phyloP scores from a whole-genome alignment of 1,140 invertebrate genomes.

The Leguminivora glycinivorella region DNA sequence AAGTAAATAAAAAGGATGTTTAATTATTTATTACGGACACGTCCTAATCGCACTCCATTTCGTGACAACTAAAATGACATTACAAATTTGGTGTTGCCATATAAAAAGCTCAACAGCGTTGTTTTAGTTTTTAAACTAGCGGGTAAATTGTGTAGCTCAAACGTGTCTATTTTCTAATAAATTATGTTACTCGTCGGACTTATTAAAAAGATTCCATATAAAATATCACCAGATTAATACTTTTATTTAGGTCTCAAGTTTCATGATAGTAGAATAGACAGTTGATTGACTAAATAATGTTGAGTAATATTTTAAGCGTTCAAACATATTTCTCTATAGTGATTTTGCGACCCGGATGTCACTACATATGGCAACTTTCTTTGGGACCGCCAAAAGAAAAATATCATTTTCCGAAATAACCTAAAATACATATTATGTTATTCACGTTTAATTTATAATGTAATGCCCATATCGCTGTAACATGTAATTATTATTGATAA shows the following conservation, averaged over 20 bases:
- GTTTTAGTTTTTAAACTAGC: background rate
- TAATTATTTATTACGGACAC: conserved; percentile 71
- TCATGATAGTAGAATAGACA: too few relatives aligned
- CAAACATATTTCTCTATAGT: background rate
- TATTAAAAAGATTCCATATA: too few relatives aligned
- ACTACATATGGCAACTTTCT: background rate
- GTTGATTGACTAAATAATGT: too few relatives aligned
- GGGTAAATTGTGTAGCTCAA: background rate
- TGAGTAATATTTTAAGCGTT: background rate
- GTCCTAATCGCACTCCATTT: conserved; percentile 67
- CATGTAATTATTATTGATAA: too few relatives aligned
- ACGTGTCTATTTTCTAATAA: background rate
- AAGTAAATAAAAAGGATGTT: conserved; percentile 66
- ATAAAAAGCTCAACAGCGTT: background rate
- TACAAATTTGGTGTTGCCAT: background rate
- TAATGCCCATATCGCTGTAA: too few relatives aligned
- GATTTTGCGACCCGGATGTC: background rate
- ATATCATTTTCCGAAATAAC: background rate
- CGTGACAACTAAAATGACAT: conserved; percentile 45
- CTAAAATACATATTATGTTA: background rate
- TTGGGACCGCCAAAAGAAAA: background rate
- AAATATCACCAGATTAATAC: too few relatives aligned
- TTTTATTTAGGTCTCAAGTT: too few relatives aligned
- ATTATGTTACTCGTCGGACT: background rate
- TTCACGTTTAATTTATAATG: too few relatives aligned